Evolutionary conservation across 1,140 invertebrate species (phyloP), one percentile per base, ranked within the genome.

Genomic region (Anoplophora glabripennis): DNA sequence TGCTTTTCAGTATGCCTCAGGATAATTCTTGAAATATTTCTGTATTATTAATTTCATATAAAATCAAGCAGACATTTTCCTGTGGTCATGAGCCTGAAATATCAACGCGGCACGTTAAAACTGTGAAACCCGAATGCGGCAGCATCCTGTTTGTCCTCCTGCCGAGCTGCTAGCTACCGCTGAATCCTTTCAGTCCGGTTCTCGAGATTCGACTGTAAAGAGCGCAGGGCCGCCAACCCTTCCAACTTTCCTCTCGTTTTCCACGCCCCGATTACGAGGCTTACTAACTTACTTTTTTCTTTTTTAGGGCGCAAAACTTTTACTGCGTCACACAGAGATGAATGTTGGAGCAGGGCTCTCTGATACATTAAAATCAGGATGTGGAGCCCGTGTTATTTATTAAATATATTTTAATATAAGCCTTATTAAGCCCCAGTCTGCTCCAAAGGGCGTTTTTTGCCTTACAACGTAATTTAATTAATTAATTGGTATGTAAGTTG

Each of bases 211-310:
- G 41, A 65, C 55, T 65, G 59, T 56, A 55, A 9, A 65, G 48
- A 47, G 66, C 70, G 71, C 71, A 67, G 51, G 61, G 52, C 62
- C 21, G 21, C 54, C 52, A 67, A 69, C 68, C 69, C 69, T 70
- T 70, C 71, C 68, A 42, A 53, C 53, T 40, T 14, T 46, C 42
- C 54, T 60, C 53, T 41, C 51, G 15, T 53, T 53, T 28, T 34
- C 71, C 64, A 68, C 71, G 71, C 71, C 71, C 66, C 55, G 61
- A 53, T 54, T 57, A 64, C 60, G 59, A 68, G 66, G 68, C 66
- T 67, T 68, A 68, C 65, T 69, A 66, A 65, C 68, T 70, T 67
- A 70, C 59, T 64, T 64, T 61, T 65, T 66, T 56, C 58, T 64
- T 68, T 62, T 69, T 56, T 67, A 49, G 14, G 35, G 21, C 49